Conservation (phyloP, 2,113 vertebrate genomes). For the Sphaerodactylus townsendi region DNA sequence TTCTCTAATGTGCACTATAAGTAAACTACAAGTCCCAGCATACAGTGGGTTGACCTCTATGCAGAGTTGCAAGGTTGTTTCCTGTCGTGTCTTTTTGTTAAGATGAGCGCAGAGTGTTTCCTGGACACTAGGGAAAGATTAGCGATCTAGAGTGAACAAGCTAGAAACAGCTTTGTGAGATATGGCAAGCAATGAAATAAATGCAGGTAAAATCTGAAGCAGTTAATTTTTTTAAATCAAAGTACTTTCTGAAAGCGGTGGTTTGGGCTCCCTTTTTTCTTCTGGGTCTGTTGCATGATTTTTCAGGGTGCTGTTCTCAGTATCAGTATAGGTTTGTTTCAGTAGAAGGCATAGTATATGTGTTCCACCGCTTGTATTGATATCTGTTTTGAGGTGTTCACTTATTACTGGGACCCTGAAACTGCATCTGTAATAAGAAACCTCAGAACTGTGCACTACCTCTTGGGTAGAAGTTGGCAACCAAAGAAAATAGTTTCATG, state of each 20-base stretch:
- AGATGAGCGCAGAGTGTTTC: constrained; percentile 30
- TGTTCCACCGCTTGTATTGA: not conserved
- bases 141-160: not conserved
- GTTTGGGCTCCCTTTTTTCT: fast-evolving
- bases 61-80: constrained; percentile 51
- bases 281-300: not conserved
- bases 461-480: not conserved
- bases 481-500: not conserved
- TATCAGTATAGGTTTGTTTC: not conserved
- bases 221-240: not conserved
- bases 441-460: not conserved
- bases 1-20: not conserved
- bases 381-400: not conserved
- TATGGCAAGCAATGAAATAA: constrained; percentile 52
- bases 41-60: constrained; percentile 27
- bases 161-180: constrained; percentile 45
- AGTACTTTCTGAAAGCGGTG: not conserved
- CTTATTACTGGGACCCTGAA: not conserved
- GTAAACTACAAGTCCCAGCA: constrained; percentile 77
- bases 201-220: constrained; percentile 59
- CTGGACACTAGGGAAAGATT: constrained; percentile 20
- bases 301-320: not conserved
- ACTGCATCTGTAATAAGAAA: not conserved
- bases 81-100: constrained; percentile 38
- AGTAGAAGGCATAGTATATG: not conserved